A percentile compares a stretch with the other conserved stretches of the same genome.
phyloP scores from a whole-genome alignment of 2,113 vertebrate genomes.

The Motacilla tschutschensis region DNA sequence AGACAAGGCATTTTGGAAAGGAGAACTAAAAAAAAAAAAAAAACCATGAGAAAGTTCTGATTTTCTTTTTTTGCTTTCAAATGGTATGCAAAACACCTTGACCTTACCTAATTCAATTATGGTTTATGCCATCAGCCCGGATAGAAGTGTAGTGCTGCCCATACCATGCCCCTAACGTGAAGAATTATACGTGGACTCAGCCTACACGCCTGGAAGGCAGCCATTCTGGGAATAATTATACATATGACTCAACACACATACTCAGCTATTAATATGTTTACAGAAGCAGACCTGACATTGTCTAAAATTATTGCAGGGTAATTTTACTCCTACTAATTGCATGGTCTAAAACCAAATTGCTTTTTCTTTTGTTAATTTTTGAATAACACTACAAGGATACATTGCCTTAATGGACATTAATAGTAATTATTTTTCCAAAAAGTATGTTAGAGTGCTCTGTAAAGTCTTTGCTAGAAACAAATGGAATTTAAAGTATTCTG shows the following conservation, averaged over 20 bases:
- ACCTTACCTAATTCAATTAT: background rate
- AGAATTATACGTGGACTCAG: background rate
- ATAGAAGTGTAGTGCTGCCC: background rate
- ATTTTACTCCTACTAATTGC: slow-evolving; percentile 6
- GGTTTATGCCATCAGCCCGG: background rate
- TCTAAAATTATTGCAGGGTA: background rate
- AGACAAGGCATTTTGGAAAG: background rate
- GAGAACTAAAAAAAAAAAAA: background rate
- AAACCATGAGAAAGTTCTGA: background rate
- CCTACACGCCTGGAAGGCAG: background rate
- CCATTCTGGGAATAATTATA: slow-evolving; percentile 10
- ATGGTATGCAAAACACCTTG: background rate
- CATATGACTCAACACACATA: slow-evolving; percentile 24
- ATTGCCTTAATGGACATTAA: background rate
- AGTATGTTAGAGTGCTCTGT: background rate
- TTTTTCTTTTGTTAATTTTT: background rate
- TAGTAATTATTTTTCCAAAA: background rate
- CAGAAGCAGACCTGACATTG: background rate
- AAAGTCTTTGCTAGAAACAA: background rate
- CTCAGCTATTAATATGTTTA: slow-evolving; percentile 36
- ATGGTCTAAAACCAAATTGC: background rate
- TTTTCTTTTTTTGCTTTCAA: background rate
- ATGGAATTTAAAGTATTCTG: background rate
- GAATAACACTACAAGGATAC: background rate
- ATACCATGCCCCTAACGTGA: background rate